phyloP scores from a whole-genome alignment of 2,797 vertebrate genomes.

The Nannoperca obscura region DNA sequence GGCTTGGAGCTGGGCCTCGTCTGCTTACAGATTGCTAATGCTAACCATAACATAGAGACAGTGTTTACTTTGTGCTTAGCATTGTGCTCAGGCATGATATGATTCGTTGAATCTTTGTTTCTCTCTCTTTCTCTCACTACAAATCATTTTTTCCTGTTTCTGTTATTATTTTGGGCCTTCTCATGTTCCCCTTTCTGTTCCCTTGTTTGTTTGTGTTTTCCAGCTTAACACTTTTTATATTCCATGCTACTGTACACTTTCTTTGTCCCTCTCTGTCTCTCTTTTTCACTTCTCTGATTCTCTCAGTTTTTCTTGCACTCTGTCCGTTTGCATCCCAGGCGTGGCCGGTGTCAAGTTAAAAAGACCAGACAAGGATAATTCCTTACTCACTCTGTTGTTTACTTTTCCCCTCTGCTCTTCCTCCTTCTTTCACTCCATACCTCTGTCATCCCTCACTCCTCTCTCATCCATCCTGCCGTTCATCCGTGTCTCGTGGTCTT shows the following conservation, averaged over 20 bases:
- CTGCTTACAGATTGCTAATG: constrained; percentile 53
- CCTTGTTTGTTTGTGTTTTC: neutral
- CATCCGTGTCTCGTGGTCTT: constrained; percentile 57
- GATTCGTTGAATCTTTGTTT: constrained; percentile 27
- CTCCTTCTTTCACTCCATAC: constrained; percentile 51
- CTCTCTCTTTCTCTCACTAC: constrained; percentile 12
- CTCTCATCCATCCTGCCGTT: constrained; percentile 61
- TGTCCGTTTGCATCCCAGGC: constrained; percentile 57
- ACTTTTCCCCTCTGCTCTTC: constrained; percentile 58
- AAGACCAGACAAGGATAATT: constrained; percentile 75
- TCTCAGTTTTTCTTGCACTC: constrained; percentile 23
- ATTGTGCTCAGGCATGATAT: constrained; percentile 34
- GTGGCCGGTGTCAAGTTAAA: constrained; percentile 76
- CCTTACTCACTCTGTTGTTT: constrained; percentile 78
- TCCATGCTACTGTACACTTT: neutral
- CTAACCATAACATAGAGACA: constrained; percentile 55
- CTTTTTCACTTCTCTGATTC: constrained; percentile 23
- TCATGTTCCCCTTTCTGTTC: neutral
- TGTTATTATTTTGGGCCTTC: neutral
- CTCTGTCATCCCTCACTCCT: constrained; percentile 60
- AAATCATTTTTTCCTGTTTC: constrained; percentile 29
- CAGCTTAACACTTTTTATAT: neutral
- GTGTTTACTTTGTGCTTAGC: constrained; percentile 54
- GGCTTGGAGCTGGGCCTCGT: constrained; percentile 40
- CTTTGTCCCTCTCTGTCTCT: constrained; percentile 25